These are phyloP conservation scores for Eidolon dupreanum DNA, from an alignment of 2,797 vertebrate genomes.

Conservation along the genomic window DNA sequence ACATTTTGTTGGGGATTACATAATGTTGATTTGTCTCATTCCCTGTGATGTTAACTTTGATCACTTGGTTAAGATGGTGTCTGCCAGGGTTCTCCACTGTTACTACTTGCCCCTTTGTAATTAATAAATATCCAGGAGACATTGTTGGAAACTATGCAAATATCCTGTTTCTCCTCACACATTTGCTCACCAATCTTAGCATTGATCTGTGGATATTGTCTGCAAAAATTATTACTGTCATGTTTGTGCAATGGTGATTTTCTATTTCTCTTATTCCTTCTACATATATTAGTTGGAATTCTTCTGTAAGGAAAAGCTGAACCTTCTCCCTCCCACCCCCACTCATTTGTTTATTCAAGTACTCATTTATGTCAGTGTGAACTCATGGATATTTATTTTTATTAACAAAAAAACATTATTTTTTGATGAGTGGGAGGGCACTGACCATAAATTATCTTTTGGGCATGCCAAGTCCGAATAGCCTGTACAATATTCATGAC, in stretches of 20 bases:
- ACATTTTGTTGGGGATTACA: fast-evolving
- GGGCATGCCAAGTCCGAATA: background rate
- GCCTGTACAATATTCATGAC: too few relatives aligned
- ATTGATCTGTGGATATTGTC: background rate
- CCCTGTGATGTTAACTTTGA: fast-evolving
- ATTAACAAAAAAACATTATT: background rate
- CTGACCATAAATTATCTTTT: background rate
- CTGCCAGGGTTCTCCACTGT: background rate
- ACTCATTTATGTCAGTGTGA: background rate
- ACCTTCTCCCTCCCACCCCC: background rate
- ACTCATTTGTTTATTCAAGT: background rate
- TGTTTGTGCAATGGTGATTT: background rate
- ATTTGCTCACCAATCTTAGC: background rate
- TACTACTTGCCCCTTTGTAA: background rate
- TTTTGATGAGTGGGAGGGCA: background rate
- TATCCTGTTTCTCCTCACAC: background rate
- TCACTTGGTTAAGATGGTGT: background rate
- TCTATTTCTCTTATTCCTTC: background rate
- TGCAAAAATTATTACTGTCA: background rate
- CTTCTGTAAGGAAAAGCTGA: background rate
- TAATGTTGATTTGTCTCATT: background rate
- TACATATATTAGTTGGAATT: background rate
- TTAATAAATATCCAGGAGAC: background rate
- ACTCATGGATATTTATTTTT: background rate
- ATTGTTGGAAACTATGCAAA: background rate